Evolutionary conservation across 53 echinoderm and acorn worm genomes (phyloP).

Genomic region (Mesocentrotus franciscanus): DNA sequence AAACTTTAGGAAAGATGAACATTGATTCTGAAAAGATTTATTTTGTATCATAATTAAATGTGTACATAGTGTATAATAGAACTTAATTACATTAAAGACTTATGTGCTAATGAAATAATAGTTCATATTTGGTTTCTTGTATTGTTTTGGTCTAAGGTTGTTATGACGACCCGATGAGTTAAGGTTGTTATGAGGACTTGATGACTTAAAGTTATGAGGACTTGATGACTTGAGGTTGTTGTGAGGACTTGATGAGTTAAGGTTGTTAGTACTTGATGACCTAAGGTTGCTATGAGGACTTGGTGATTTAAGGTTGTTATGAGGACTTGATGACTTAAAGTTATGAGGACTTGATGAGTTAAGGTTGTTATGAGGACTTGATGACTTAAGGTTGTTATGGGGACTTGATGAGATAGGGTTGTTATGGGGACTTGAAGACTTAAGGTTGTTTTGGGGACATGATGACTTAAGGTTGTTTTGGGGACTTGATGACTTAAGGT

Average conservation of each 20-base stretch:
- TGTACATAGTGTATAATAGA: conserved; percentile 9
- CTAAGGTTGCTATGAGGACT: not conserved
- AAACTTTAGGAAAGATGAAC: not conserved
- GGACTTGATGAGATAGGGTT: not conserved
- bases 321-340: not conserved
- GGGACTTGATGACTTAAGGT: too few species aligned
- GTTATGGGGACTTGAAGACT: too few species aligned
- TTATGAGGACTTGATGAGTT: too few species aligned
- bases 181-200: not conserved
- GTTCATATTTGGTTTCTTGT: not conserved
- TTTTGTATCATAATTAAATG: not conserved
- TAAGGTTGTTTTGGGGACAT: too few species aligned
- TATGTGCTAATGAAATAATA: not conserved
- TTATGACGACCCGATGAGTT: not conserved
- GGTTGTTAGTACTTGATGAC: not conserved
- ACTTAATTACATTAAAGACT: not conserved
- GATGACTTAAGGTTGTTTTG: too few species aligned
- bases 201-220: not conserved
- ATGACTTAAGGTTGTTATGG: not conserved
- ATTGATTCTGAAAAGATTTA: not conserved
- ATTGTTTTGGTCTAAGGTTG: not conserved
- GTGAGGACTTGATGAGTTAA: not conserved
- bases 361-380: not conserved
- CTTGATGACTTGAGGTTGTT: not conserved
- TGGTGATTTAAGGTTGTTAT: not conserved